Evolutionary conservation across 2,113 vertebrate genomes (phyloP), one percentile per base, ranked within the genome.

Genomic region (Toxostoma redivivum): DNA sequence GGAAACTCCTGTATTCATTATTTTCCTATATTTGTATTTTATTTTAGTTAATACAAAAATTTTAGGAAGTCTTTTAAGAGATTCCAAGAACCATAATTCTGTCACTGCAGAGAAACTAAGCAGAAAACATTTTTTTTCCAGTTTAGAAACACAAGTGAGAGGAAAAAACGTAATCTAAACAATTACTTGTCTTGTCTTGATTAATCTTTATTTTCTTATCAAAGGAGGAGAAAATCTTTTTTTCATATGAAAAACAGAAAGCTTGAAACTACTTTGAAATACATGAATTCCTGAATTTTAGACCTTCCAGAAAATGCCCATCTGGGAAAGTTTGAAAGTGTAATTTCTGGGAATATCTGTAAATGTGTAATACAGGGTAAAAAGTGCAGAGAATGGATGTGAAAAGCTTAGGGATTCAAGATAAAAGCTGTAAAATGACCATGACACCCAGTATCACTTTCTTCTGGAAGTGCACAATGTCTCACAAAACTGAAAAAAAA

Each of bases 201-300:
- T 53, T 72, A 72, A 62, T 5, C 4, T 10, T 35, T n/a, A 31
- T 24, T 78, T 90, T 81, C 23, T 42, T 12, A 44, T 12, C 15
- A 33, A 7, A 7, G 17, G 6, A 24, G 9, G 2, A 8, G 2
- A 16, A 69, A 89, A 35, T 1, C 3, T 2, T 16, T 60, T 8
- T 61, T 64, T 35, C 3, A 20, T 20, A 54, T 53, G 27, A 73
- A 7, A 80, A 83, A 22, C 9, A 40, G 11, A 27, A 67, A 57
- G 5, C 53, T 73, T 72, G 12, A 45, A 72, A n/a, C 19, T 11
- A 13, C 14, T 79, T 51, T 40, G 15, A 62, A 95, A 62, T 14
- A 19, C 3, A 16, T 16, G 0, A 44, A 48, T 38, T 67, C 24
- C 38, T 66, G 50, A n/a, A 42, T n/a, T 31, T 51, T 11, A 70